These are phyloP conservation scores for Leptodactylus fuscus DNA, from an alignment of 2,113 vertebrate genomes.

Conservation along the genomic window DNA sequence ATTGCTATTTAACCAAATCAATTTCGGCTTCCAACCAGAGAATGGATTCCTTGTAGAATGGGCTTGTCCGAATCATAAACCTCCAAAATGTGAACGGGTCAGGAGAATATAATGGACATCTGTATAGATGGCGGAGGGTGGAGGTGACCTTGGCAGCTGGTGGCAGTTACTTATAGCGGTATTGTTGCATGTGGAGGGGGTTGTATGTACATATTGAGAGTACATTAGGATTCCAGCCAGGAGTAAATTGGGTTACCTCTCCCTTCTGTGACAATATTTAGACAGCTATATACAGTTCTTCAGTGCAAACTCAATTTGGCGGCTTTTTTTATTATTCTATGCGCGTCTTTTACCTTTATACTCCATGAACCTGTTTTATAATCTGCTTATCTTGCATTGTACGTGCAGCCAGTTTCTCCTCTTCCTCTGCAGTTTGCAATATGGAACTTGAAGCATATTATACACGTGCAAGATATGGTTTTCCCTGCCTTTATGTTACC, in stretches of 20 bases:
- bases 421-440: background rate
- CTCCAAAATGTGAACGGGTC: constrained; percentile 35
- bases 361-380: background rate
- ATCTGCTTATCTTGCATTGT: background rate
- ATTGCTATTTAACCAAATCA: constrained; percentile 56
- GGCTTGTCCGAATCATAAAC: constrained; percentile 35
- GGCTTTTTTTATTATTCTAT: background rate
- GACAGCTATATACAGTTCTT: background rate
- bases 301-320: background rate
- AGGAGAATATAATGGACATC: constrained; percentile 44
- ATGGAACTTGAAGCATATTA: background rate
- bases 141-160: constrained; percentile 7
- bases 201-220: background rate
- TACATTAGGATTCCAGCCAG: background rate
- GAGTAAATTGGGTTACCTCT: background rate
- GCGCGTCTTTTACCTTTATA: background rate
- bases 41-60: constrained; percentile 45
- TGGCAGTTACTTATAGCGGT: constrained; percentile 19
- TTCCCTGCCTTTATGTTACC: background rate
- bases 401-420: background rate
- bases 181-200: constrained; percentile 7
- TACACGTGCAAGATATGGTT: background rate
- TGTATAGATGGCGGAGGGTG: constrained; percentile 12
- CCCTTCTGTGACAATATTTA: background rate
- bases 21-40: constrained; percentile 50